Conservation (phyloP, 2,113 vertebrate species). For the Taxidea taxus region DNA sequence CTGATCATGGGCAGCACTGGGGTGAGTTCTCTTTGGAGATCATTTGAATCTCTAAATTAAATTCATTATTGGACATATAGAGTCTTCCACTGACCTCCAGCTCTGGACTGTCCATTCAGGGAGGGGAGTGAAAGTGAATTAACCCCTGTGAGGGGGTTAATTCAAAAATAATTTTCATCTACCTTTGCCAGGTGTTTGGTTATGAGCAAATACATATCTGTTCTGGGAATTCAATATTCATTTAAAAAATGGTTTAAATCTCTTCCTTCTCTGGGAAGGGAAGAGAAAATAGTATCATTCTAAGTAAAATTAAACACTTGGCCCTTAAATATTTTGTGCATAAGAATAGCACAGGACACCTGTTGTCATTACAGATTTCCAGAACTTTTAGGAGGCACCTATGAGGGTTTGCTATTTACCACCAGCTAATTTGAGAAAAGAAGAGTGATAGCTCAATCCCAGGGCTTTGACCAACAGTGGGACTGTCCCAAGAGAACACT, state of each 20-base stretch:
- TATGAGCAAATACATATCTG: not conserved
- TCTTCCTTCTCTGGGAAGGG: not conserved
- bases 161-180: not conserved
- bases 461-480: not conserved
- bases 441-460: not conserved
- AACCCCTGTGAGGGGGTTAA: not conserved
- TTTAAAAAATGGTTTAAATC: not conserved
- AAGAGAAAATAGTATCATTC: not conserved
- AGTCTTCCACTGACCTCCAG: not conserved
- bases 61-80: not conserved
- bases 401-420: not conserved
- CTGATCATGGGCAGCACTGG: slow-evolving; percentile 94
- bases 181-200: not conserved
- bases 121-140: no score
- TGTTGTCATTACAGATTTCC: not conserved
- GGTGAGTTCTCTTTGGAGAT: slow-evolving; percentile 79
- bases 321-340: not conserved
- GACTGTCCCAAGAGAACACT: not conserved
- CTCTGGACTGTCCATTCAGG: not conserved
- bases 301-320: not conserved
- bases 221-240: not conserved
- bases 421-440: not conserved
- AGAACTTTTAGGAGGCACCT: not conserved
- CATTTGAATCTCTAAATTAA: accelerated
- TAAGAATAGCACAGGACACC: not conserved